Evolutionary conservation across 2,888 invertebrate species (phyloP).

Genomic region (Axea sp.): DNA sequence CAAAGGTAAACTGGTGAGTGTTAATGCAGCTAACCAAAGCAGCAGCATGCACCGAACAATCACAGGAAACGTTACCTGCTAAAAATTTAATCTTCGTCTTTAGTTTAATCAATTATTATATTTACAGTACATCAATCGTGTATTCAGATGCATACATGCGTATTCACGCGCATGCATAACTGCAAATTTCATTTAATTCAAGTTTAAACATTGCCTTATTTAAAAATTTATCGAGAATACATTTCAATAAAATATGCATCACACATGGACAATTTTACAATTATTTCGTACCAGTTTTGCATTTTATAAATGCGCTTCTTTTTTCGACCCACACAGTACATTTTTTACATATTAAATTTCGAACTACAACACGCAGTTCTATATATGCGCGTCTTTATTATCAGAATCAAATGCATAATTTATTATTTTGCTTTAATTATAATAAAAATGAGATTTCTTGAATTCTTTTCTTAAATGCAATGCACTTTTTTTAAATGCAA

Average conservation of each 20-base stretch:
- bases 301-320: too few relatives aligned
- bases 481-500: too few relatives aligned
- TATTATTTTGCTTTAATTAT: too few relatives aligned
- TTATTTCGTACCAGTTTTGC: too few relatives aligned
- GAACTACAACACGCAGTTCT: too few relatives aligned
- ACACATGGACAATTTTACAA: not conserved
- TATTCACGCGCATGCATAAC: conserved; percentile 14
- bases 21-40: conserved; percentile 85
- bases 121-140: conserved; percentile 26
- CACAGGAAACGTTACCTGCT: conserved; percentile 90
- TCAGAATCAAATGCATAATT: too few relatives aligned
- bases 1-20: conserved; percentile 88
- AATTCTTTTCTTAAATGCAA: too few relatives aligned
- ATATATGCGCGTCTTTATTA: too few relatives aligned
- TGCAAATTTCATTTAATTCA: conserved; percentile 13
- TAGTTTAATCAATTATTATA: conserved; percentile 30
- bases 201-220: conserved; percentile 12
- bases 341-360: too few relatives aligned
- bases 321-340: too few relatives aligned
- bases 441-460: too few relatives aligned
- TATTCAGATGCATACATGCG: conserved; percentile 12
- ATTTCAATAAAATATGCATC: not conserved
- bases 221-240: not conserved
- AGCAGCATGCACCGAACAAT: conserved; percentile 86
- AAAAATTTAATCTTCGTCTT: conserved; percentile 72